Conservation (phyloP, 2,888 invertebrate genomes). For the Parthenolecanium corni region DNA sequence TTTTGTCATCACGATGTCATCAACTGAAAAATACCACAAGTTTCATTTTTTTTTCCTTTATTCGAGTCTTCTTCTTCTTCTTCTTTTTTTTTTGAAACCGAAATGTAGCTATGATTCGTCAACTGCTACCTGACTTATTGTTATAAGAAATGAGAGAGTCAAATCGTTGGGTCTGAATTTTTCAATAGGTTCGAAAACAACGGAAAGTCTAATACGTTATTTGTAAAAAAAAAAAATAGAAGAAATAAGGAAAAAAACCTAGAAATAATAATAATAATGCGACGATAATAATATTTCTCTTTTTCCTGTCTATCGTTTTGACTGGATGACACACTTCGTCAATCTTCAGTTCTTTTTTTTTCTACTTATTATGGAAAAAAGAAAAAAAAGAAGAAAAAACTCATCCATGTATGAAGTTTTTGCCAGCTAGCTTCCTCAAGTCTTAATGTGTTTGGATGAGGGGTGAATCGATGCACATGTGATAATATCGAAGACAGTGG, state of each 20-base stretch:
- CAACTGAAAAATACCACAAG: slow-evolving; percentile 8
- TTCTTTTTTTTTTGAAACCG: slow-evolving; percentile 7
- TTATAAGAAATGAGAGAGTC: not conserved
- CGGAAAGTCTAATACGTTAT: slow-evolving; percentile 28
- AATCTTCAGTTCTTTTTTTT: slow-evolving; percentile 4
- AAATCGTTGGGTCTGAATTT: slow-evolving; percentile 16
- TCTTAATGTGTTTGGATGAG: too few relatives aligned
- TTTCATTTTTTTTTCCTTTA: not conserved
- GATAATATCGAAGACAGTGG: too few relatives aligned
- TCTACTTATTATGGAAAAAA: slow-evolving; percentile 17
- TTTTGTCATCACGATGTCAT: slow-evolving; percentile 28
- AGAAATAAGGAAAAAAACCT: too few relatives aligned
- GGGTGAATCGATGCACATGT: too few relatives aligned
- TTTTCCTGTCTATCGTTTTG: slow-evolving; percentile 22
- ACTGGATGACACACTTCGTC: slow-evolving; percentile 25
- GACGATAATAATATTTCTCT: slow-evolving; percentile 18
- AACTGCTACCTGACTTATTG: slow-evolving; percentile 22
- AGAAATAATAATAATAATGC: slow-evolving; percentile 17
- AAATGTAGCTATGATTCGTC: not conserved
- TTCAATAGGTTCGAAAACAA: slow-evolving; percentile 27
- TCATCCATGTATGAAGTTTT: slow-evolving; percentile 27
- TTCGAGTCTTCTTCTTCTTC: not conserved
- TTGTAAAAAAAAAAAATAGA: slow-evolving; percentile 10
- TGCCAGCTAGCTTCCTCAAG: too few relatives aligned
- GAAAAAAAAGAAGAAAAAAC: not conserved